phyloP scores from a whole-genome alignment of 2,888 invertebrate species.

The Eledone cirrhosa region DNA sequence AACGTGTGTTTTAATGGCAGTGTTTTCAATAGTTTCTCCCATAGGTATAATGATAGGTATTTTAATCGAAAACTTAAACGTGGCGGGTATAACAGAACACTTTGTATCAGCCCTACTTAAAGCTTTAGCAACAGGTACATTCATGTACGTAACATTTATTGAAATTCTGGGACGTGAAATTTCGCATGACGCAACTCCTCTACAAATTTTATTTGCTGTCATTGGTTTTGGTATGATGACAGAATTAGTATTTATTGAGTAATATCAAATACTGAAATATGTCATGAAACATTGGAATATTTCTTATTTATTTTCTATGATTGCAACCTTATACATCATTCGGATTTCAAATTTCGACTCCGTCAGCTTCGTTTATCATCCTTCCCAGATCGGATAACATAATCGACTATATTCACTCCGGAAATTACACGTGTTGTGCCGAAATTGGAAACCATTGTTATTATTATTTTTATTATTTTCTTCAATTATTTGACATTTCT shows the following conservation, averaged over 20 bases:
- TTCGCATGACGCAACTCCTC: neutral
- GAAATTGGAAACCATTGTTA: no score
- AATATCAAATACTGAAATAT: neutral
- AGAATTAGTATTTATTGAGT: neutral
- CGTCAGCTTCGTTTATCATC: no score
- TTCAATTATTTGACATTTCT: no score
- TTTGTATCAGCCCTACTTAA: neutral
- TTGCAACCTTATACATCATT: no score
- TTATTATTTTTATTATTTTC: no score
- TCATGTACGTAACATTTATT: conserved; percentile 24
- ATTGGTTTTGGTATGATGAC: conserved; percentile 13
- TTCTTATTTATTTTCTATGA: no score
- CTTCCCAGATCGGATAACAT: no score
- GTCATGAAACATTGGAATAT: no score
- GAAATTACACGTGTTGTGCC: no score
- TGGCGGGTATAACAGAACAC: neutral
- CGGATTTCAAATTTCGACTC: no score
- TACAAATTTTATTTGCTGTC: conserved; percentile 4
- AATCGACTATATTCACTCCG: no score
- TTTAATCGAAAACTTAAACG: neutral
- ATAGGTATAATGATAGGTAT: conserved; percentile 10
- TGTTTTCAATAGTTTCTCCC: neutral
- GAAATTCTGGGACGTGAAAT: conserved; percentile 23
- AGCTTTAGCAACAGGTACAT: conserved; percentile 1
- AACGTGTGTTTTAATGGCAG: neutral